These are phyloP conservation scores for Nothoprocta pentlandii DNA, from an alignment of 2,113 vertebrate species.

Conservation along the genomic window DNA sequence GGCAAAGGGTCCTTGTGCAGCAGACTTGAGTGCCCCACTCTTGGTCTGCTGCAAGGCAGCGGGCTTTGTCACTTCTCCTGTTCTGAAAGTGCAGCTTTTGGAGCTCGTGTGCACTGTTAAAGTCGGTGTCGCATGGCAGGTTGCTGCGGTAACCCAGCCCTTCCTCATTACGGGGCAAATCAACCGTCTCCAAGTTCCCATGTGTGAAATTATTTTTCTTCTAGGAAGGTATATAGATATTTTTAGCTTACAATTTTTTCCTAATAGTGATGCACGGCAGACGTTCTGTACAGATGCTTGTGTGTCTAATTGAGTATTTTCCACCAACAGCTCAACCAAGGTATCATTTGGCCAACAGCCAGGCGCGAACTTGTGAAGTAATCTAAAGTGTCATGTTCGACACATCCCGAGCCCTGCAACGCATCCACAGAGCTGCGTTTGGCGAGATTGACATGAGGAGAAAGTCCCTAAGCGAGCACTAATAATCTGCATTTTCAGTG, in stretches of 20 bases:
- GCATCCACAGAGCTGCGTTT: not conserved
- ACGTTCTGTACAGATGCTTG: constrained; percentile 28
- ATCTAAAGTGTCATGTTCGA: not conserved
- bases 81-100: too few relatives aligned
- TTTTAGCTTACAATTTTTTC: not conserved
- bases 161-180: not conserved
- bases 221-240: not conserved
- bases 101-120: not conserved
- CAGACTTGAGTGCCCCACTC: not conserved
- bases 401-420: not conserved
- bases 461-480: not conserved
- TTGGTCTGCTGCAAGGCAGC: not conserved
- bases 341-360: constrained; percentile 56
- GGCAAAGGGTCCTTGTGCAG: not conserved
- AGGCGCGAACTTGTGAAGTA: constrained; percentile 22
- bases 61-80: too few relatives aligned
- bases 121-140: not conserved
- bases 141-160: not conserved
- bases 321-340: constrained; percentile 47
- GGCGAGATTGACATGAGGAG: not conserved
- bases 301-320: constrained; percentile 69
- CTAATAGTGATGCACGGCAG: constrained; percentile 7
- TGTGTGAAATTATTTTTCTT: constrained; percentile 14
- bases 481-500: constrained; percentile 9
- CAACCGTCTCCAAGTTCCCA: not conserved